These are phyloP conservation scores for Neodiprion lecontei DNA, from an alignment of 1,140 invertebrate species.

Conservation along the genomic window DNA sequence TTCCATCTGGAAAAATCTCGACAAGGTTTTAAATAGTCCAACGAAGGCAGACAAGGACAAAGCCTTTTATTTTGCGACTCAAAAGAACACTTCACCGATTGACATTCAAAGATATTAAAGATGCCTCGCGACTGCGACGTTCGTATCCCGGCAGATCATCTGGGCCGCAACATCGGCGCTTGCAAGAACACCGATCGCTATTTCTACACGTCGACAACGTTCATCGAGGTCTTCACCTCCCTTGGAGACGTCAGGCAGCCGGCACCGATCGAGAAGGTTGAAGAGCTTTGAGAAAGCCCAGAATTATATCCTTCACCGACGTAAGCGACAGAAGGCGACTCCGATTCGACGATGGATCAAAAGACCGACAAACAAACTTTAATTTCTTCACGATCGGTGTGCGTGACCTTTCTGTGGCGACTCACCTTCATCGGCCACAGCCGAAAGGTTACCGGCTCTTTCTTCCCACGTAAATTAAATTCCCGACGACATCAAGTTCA, in stretches of 20 bases:
- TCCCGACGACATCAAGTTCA: not conserved
- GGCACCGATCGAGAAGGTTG: not conserved
- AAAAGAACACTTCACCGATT: constrained; percentile 38
- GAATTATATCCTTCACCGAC: not conserved
- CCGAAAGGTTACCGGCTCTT: not conserved
- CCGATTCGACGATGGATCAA: not conserved
- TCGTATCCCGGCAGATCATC: not conserved
- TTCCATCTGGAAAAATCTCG: too few relatives aligned
- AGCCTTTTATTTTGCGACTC: constrained; percentile 20
- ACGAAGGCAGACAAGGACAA: not conserved
- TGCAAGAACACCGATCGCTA: not conserved
- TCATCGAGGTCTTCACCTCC: not conserved
- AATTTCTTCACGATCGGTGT: not conserved
- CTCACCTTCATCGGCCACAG: too few relatives aligned
- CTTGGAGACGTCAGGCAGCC: not conserved
- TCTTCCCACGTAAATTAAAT: not conserved
- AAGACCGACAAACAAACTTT: not conserved
- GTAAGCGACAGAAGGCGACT: not conserved
- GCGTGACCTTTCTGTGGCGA: too few relatives aligned
- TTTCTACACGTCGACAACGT: not conserved
- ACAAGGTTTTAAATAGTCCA: too few relatives aligned
- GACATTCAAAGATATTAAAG: constrained; percentile 28
- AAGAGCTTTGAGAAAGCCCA: not conserved
- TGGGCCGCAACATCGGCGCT: not conserved
- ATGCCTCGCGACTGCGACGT: not conserved